Conservation (phyloP, 1,140 invertebrate genomes). For the Drosophila sechellia region DNA sequence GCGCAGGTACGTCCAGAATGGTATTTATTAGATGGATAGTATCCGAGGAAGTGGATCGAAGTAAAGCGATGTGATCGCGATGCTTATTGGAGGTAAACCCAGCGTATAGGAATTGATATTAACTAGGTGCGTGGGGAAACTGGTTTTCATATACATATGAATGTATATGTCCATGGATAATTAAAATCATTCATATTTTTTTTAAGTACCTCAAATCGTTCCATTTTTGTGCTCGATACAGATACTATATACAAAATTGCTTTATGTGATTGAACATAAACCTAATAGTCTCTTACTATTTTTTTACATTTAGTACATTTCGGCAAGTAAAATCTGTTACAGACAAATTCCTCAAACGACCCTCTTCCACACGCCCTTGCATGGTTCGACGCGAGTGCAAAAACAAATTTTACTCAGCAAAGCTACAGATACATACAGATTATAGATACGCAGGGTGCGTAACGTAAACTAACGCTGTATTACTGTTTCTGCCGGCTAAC, state of each 20-base stretch:
- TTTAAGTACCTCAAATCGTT: no score
- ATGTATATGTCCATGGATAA: not conserved
- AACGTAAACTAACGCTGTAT: conserved; percentile 51
- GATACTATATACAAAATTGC: no score
- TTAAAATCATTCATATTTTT: not conserved
- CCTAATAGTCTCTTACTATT: no score
- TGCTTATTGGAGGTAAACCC: conserved; percentile 60
- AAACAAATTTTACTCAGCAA: conserved; percentile 7
- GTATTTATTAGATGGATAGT: not conserved
- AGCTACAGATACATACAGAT: conserved; percentile 38
- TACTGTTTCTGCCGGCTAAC: conserved; percentile 52
- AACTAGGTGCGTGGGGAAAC: not conserved
- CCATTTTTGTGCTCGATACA: no score
- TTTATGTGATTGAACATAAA: no score
- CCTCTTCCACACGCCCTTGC: conserved; percentile 2
- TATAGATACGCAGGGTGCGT: conserved; percentile 58
- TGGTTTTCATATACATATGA: no score
- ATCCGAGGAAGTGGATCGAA: not conserved
- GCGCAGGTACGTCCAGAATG: conserved; percentile 58
- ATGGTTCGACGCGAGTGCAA: conserved; percentile 2
- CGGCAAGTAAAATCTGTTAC: not conserved
- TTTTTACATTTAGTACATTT: no score
- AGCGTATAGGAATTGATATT: conserved; percentile 15
- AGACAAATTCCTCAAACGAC: conserved; percentile 4
- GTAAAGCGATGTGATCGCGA: conserved; percentile 34